Evolutionary conservation across 1,140 invertebrate genomes (phyloP), one percentile per base, ranked within the genome.

Genomic region (Phymorhynchus buccinoides): DNA sequence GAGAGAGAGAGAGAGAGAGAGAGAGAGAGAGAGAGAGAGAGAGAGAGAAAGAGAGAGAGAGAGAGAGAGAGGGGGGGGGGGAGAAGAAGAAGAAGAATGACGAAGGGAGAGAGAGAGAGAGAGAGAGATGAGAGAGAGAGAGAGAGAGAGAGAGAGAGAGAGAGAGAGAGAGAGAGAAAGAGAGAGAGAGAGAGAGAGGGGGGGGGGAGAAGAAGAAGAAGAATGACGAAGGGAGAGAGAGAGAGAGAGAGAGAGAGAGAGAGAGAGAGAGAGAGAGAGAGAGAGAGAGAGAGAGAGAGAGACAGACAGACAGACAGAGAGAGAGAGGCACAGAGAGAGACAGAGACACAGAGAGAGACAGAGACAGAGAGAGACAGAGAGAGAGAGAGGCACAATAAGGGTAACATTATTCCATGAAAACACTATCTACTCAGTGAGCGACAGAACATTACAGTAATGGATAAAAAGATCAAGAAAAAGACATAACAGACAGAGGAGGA

Each of bases 81-180:
- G n/a, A n/a, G n/a, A n/a, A n/a, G n/a, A n/a, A n/a, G n/a, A n/a
- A n/a, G n/a, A n/a, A n/a, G n/a, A n/a, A n/a, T n/a, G n/a, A n/a
- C n/a, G n/a, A n/a, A n/a, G n/a, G n/a, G n/a, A n/a, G n/a, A n/a
- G n/a, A n/a, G n/a, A n/a, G n/a, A n/a, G n/a, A n/a, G n/a, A n/a
- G n/a, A n/a, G n/a, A n/a, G n/a, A 62, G 22, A 16, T 62, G 12
- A 18, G 56, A 62, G 56, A 9, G 56, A 62, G 56, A 62, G 56
- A 62, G 56, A 9, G 56, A 9, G 18, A 22, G 18, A 22, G 18
- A 22, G 18, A 22, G 56, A 62, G 56, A 62, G 6, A 62, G 56
- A 62, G 56, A 62, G 56, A 62, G 56, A 62, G 56, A 62, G 56
- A 62, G 56, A 62, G 56, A 62, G 56, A 62, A 27, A 62, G 56